Percentiles rank a stretch among this genome's conserved stretches.
phyloP scores from a whole-genome alignment of 2,888 invertebrate genomes.

The Brenthis daphne region DNA sequence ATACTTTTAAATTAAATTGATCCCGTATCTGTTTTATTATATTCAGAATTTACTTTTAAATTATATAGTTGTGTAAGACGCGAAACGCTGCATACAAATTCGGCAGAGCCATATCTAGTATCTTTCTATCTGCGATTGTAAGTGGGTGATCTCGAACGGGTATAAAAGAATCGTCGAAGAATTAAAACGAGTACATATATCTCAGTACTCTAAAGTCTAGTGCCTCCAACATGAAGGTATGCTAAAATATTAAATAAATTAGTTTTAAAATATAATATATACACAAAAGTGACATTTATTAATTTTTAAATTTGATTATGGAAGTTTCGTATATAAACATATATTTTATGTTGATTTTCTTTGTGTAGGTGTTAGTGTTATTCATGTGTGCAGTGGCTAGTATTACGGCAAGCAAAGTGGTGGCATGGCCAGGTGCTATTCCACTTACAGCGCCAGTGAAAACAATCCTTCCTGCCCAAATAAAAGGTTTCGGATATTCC shows the following conservation, averaged over 20 bases:
- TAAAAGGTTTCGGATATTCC: constrained; percentile 65
- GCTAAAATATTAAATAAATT: constrained; percentile 1
- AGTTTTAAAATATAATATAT: neutral
- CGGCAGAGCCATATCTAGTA: constrained; percentile 57
- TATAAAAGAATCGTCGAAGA: constrained; percentile 66
- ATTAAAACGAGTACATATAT: constrained; percentile 59
- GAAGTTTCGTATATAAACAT: neutral
- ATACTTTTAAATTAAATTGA: neutral
- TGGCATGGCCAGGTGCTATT: constrained; percentile 49
- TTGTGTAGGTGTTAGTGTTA: constrained; percentile 54
- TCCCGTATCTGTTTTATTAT: constrained; percentile 22
- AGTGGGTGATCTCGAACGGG: constrained; percentile 61
- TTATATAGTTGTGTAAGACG: constrained; percentile 39
- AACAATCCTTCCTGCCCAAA: constrained; percentile 56
- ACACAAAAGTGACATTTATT: neutral
- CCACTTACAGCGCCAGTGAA: constrained; percentile 46
- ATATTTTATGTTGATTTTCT: constrained; percentile 9
- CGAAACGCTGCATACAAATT: constrained; percentile 46
- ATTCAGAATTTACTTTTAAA: constrained; percentile 34
- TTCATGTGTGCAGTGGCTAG: constrained; percentile 53
- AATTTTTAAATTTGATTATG: neutral
- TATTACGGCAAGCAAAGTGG: constrained; percentile 48
- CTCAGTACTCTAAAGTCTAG: constrained; percentile 48
- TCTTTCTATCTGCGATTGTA: constrained; percentile 61
- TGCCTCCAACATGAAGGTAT: constrained; percentile 72